These are phyloP conservation scores for Nyctereutes procyonoides DNA, from an alignment of 2,113 vertebrate genomes.

Conservation along the genomic window DNA sequence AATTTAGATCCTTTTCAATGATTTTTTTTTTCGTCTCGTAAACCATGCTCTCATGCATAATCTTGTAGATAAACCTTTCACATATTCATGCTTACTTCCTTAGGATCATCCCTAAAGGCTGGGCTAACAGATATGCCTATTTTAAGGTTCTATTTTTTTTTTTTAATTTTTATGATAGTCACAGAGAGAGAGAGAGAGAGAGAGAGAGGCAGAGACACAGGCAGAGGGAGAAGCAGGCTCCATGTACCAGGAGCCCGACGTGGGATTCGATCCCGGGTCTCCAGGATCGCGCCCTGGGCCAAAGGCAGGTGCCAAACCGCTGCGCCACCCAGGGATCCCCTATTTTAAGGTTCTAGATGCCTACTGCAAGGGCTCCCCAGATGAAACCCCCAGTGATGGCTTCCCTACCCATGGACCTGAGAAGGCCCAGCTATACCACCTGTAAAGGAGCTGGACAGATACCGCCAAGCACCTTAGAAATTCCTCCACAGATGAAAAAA, in stretches of 20 bases:
- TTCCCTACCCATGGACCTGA: background rate
- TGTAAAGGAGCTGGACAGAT: background rate
- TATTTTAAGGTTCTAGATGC: background rate
- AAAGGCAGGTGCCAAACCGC: too few relatives aligned
- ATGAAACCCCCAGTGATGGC: too few relatives aligned
- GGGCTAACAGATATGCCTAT: background rate
- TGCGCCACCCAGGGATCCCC: too few relatives aligned
- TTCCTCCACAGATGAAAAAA: background rate
- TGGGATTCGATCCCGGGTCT: too few relatives aligned
- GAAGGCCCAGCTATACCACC: background rate
- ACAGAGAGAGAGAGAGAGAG: too few relatives aligned
- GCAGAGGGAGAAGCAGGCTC: too few relatives aligned
- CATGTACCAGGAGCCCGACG: too few relatives aligned
- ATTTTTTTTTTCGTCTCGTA: background rate
- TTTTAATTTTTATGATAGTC: too few relatives aligned
- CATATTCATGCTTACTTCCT: slow-evolving; percentile 10
- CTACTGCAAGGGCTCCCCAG: background rate
- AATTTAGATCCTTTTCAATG: slow-evolving; percentile 54
- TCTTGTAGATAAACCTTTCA: slow-evolving; percentile 49
- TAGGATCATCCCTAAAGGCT: background rate
- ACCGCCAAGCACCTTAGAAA: background rate
- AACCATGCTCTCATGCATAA: slow-evolving; percentile 33
- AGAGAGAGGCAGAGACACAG: too few relatives aligned
- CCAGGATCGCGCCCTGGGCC: too few relatives aligned
- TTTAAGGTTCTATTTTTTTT: background rate